Conservation (phyloP, 2,113 vertebrate genomes). For the Montifringilla adamsi region DNA sequence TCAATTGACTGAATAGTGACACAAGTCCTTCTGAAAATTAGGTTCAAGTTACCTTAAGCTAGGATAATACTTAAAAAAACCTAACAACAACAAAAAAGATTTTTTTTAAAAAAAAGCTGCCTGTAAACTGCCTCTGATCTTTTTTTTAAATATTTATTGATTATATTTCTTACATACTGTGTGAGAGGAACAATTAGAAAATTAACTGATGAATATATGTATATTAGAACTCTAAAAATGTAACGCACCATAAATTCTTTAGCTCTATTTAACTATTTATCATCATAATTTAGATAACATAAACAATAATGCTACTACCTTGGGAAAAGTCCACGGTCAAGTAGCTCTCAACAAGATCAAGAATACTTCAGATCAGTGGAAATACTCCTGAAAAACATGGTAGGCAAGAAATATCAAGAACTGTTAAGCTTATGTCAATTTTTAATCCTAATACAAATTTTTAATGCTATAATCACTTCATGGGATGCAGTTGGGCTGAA, state of each 20-base stretch:
- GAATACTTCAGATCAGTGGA: neutral
- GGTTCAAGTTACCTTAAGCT: neutral
- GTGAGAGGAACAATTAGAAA: neutral
- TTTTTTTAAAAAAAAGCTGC: neutral
- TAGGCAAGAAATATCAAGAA: neutral
- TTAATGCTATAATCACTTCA: neutral
- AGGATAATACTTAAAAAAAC: neutral
- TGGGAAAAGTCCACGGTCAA: neutral
- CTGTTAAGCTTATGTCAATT: neutral
- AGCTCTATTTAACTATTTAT: neutral
- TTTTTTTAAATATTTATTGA: neutral
- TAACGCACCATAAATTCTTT: neutral
- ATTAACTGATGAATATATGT: neutral
- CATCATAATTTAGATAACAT: neutral
- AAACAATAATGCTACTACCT: neutral
- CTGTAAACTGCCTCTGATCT: neutral
- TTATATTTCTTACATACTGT: neutral
- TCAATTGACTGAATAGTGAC: neutral
- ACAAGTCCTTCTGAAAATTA: neutral
- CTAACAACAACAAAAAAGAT: neutral
- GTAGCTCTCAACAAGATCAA: neutral
- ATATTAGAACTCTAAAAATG: neutral
- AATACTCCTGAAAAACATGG: neutral
- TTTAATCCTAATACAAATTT: neutral
- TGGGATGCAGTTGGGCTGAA: neutral